Percentiles rank a stretch among this genome's conserved stretches.
phyloP scores from a whole-genome alignment of 2,888 invertebrate species.

The Hedya salicella region DNA sequence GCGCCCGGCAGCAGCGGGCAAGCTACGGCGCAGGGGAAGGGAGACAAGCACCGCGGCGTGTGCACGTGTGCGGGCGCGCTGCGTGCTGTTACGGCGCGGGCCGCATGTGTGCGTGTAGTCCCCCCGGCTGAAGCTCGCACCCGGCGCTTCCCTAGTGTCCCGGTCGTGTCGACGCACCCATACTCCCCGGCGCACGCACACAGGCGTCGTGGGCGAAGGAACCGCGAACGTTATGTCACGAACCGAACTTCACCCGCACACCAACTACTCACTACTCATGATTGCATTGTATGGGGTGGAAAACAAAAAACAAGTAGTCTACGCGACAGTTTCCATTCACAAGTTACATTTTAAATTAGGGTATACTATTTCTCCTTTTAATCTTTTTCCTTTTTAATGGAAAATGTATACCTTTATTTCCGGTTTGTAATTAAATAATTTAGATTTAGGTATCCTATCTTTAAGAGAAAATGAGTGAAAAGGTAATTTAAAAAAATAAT shows the following conservation, averaged over 20 bases:
- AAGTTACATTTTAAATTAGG: not conserved
- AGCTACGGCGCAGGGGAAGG: constrained; percentile 55
- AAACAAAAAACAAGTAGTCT: constrained; percentile 16
- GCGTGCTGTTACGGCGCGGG: constrained; percentile 43
- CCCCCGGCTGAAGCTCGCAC: constrained; percentile 35
- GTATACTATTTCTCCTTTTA: not conserved
- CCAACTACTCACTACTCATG: constrained; percentile 8
- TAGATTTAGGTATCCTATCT: too few relatives aligned
- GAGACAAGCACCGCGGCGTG: constrained; percentile 60
- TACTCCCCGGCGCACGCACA: constrained; percentile 31
- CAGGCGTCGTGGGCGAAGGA: constrained; percentile 24
- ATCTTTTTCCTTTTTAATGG: too few relatives aligned
- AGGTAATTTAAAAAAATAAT: too few relatives aligned
- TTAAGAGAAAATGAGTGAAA: too few relatives aligned
- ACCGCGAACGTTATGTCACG: constrained; percentile 46
- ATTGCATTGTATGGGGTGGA: constrained; percentile 13
- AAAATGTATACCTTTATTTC: too few relatives aligned
- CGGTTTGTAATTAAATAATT: too few relatives aligned
- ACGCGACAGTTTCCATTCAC: not conserved
- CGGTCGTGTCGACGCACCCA: constrained; percentile 21
- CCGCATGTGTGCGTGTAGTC: constrained; percentile 37
- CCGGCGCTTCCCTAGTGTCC: constrained; percentile 36
- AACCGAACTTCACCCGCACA: constrained; percentile 45
- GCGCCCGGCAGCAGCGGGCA: constrained; percentile 52
- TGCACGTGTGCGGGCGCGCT: constrained; percentile 64